Conservation (phyloP, 2,888 invertebrate genomes). For the Teleogryllus oceanicus region DNA sequence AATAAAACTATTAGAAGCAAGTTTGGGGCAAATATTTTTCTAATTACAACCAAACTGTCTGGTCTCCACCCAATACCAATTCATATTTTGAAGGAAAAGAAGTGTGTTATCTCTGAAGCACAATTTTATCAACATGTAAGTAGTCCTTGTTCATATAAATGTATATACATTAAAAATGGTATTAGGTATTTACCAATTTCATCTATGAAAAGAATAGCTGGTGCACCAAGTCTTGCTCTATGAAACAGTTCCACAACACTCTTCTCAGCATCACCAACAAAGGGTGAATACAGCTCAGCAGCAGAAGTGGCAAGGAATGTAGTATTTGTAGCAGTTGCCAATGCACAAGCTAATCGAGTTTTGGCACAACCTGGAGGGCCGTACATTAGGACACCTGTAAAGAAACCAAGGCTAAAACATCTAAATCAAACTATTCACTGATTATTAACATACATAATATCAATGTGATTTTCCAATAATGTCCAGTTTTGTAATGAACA, state of each 20-base stretch:
- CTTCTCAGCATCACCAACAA: slow-evolving; percentile 62
- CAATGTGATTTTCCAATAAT: no score
- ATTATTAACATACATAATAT: no score
- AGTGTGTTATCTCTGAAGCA: no score
- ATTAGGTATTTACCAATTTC: slow-evolving; percentile 53
- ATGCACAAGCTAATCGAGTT: slow-evolving; percentile 58
- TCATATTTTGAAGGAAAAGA: no score
- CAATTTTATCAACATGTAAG: no score
- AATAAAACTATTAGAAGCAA: no score
- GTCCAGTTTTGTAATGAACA: no score
- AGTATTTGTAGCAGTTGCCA: slow-evolving; percentile 53
- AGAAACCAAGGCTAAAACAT: slow-evolving; percentile 19
- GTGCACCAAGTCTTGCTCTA: slow-evolving; percentile 57
- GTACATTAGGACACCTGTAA: slow-evolving; percentile 56
- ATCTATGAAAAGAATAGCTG: slow-evolving; percentile 61
- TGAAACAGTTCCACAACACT: slow-evolving; percentile 57
- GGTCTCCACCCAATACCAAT: no score
- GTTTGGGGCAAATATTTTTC: no score
- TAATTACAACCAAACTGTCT: no score
- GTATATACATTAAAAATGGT: neutral
- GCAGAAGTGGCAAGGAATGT: slow-evolving; percentile 58
- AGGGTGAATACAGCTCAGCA: slow-evolving; percentile 63
- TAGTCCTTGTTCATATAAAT: neutral
- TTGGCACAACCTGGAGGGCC: slow-evolving; percentile 67
- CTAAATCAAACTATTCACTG: no score